Base-by-base conservation (phyloP, 2,888 invertebrate species). In the Orchestes rusci region DNA sequence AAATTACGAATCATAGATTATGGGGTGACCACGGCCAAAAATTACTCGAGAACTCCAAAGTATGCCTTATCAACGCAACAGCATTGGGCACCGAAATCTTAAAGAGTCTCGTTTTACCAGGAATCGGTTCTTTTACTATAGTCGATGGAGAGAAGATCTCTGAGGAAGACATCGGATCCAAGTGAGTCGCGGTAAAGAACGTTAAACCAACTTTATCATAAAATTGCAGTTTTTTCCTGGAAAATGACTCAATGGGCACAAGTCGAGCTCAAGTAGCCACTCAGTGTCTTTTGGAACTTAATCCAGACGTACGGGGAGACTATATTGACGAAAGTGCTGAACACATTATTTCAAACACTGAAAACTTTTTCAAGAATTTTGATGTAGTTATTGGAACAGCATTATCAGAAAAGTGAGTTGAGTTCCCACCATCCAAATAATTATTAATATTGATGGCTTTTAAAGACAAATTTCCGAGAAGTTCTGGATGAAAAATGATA, bases 11-110 rank as follows among this genome's bases (percentile, higher is more conserved):
- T 57, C 61, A 1, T 57, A 88, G 92, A 63, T 75, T 99, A 58
- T 99, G 99, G 99, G 97, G 97, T 51, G 97, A 99, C 65, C 94
- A 96, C 70, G 99, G 99, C 0, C 99, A 99, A 70, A 70, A 76
- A 52, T 76, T 87, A 3, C 72, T 99, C 44, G 96, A 97, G 73
- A 76, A 77, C 51, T 84, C 94, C 12, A 86, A 89, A 65, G 81
- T 97, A 56, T 97, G 96, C 66, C 68, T 99, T 16, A 84, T 99
- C 52, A 94, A 95, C 70, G 95, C 93, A 1, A 90, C 86, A 30
- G 90, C 89, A 4, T 73, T 92, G 34, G 96, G 96, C 10, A 94
- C 96, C 16, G 99, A 99, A 74, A 82, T 90, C 44, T 70, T 99
- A 18, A 99, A 99, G 68, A 91, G 92, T 17, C 76, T 99, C 19